phyloP scores from a whole-genome alignment of 2,888 invertebrate species.

The Ectemnius cavifrons region DNA sequence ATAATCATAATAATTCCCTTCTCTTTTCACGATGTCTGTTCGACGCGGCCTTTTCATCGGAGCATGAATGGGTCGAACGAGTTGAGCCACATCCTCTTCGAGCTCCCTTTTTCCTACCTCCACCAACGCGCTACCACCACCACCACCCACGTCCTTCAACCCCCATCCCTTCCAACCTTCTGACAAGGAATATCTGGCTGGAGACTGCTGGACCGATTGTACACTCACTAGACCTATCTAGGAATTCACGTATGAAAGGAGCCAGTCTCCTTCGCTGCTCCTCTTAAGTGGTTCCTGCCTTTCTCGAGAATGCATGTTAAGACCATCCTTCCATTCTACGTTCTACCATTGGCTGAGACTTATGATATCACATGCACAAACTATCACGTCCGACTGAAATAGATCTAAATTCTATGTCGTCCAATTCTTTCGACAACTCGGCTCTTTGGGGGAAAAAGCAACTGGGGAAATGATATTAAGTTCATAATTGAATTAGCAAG shows the following conservation, averaged over 20 bases:
- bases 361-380: too few species aligned
- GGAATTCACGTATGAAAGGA: constrained; percentile 61
- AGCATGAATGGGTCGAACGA: constrained; percentile 77
- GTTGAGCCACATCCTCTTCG: constrained; percentile 76
- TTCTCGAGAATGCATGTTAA: constrained; percentile 40
- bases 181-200: constrained; percentile 57
- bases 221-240: constrained; percentile 50
- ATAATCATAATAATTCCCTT: constrained; percentile 77
- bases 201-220: constrained; percentile 60
- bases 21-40: constrained; percentile 75
- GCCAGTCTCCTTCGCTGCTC: constrained; percentile 41
- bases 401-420: too few species aligned
- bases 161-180: constrained; percentile 13
- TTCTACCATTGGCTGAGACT: constrained; percentile 8
- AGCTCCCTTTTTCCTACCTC: constrained; percentile 64
- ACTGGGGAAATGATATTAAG: too few species aligned
- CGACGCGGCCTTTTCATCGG: constrained; percentile 75
- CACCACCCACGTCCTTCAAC: constrained; percentile 44
- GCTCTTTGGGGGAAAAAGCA: too few species aligned
- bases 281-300: constrained; percentile 40
- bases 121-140: constrained; percentile 34
- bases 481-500: too few species aligned
- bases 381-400: too few species aligned
- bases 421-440: too few species aligned
- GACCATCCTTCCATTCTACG: constrained; percentile 32